phyloP scores from a whole-genome alignment of 2,797 vertebrate genomes.

The Falco novaeseelandiae region DNA sequence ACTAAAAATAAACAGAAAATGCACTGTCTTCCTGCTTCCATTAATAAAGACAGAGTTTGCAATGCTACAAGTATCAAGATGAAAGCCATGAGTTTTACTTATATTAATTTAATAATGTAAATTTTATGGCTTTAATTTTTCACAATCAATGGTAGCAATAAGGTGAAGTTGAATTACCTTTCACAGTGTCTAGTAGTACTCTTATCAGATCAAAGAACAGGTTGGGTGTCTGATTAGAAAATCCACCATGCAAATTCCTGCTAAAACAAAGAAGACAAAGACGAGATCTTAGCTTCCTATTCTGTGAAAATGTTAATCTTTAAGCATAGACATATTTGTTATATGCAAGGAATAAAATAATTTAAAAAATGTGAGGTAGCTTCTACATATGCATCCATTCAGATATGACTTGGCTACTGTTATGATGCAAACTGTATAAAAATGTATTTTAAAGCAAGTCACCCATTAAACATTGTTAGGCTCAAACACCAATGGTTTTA shows the following conservation, averaged over 20 bases:
- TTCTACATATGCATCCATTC: rapidly evolving
- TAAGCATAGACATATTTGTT: neutral
- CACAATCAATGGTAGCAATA: neutral
- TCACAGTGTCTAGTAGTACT: neutral
- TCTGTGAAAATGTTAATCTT: neutral
- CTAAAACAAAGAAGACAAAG: constrained; percentile 26
- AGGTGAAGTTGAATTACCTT: constrained; percentile 15
- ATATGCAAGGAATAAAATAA: neutral
- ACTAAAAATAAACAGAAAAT: neutral
- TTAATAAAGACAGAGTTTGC: neutral
- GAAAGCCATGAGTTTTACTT: neutral
- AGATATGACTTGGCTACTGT: neutral
- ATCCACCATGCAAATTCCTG: neutral
- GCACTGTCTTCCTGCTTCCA: neutral
- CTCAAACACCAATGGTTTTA: neutral
- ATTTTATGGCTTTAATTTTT: neutral
- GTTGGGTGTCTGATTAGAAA: neutral
- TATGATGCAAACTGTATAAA: neutral
- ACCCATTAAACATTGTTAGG: neutral
- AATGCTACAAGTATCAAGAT: neutral
- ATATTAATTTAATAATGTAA: neutral
- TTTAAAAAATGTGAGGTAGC: neutral
- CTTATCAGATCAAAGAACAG: neutral
- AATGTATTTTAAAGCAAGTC: neutral
- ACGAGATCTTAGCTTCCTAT: neutral